Evolutionary conservation across 2,113 vertebrate genomes (phyloP).

Genomic region (Ceuthmochares aereus): DNA sequence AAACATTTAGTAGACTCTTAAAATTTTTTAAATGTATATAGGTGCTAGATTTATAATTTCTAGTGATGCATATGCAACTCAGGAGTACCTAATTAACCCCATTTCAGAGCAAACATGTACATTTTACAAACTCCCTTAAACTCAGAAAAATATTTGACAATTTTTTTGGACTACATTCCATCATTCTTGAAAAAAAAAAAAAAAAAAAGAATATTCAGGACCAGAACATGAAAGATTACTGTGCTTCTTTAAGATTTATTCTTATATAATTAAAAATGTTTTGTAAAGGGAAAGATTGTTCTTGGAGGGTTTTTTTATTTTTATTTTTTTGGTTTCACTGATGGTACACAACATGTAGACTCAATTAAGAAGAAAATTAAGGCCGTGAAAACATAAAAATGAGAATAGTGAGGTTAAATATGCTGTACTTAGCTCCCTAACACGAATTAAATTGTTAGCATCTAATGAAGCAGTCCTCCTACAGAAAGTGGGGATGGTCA

Average conservation of each 20-base stretch:
- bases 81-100: neutral
- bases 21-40: neutral
- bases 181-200: neutral
- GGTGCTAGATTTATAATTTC: neutral
- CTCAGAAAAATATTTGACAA: neutral
- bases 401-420: neutral
- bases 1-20: neutral
- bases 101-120: neutral
- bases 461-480: neutral
- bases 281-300: neutral
- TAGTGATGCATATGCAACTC: neutral
- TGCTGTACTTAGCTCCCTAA: neutral
- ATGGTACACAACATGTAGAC: neutral
- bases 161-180: neutral
- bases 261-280: neutral
- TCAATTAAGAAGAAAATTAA: neutral
- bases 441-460: neutral
- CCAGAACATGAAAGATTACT: neutral
- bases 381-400: neutral
- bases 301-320: neutral
- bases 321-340: fast-evolving
- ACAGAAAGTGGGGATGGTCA: neutral
- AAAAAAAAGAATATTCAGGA: neutral
- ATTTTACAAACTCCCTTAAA: neutral
- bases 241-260: neutral